These are phyloP conservation scores for Plebejus argus DNA, from an alignment of 2,888 invertebrate genomes.

Conservation along the genomic window DNA sequence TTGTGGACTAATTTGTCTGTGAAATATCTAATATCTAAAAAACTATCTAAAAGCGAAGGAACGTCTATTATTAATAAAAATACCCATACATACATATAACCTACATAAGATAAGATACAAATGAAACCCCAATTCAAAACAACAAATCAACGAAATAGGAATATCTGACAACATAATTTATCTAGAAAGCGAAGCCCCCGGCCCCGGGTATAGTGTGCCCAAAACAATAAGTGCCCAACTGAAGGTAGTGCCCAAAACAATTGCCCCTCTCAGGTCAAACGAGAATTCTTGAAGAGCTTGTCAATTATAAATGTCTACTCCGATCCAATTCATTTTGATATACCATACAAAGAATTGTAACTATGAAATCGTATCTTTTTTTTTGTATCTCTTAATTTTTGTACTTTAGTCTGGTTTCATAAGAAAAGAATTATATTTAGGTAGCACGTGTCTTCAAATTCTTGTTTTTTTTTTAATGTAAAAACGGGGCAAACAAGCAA, in stretches of 20 bases:
- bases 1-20: too few species aligned
- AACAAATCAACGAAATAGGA: constrained; percentile 34
- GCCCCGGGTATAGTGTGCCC: constrained; percentile 34
- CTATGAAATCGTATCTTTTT: neutral
- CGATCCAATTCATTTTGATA: neutral
- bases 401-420: too few species aligned
- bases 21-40: too few species aligned
- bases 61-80: too few species aligned
- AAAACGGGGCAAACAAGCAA: too few species aligned
- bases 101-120: neutral
- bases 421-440: too few species aligned
- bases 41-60: too few species aligned
- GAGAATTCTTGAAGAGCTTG: constrained; percentile 37
- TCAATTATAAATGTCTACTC: constrained; percentile 13
- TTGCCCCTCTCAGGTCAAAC: constrained; percentile 35
- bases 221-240: constrained; percentile 40
- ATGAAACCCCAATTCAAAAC: neutral
- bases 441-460: too few species aligned
- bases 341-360: neutral
- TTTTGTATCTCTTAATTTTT: neutral
- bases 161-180: constrained; percentile 39
- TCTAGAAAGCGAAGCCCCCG: constrained; percentile 34
- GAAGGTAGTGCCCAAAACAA: constrained; percentile 40
- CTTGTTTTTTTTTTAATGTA: too few species aligned
- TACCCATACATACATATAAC: too few species aligned